Evolutionary conservation across 2,113 vertebrate genomes (phyloP).

Genomic region (Ceuthmochares aereus): DNA sequence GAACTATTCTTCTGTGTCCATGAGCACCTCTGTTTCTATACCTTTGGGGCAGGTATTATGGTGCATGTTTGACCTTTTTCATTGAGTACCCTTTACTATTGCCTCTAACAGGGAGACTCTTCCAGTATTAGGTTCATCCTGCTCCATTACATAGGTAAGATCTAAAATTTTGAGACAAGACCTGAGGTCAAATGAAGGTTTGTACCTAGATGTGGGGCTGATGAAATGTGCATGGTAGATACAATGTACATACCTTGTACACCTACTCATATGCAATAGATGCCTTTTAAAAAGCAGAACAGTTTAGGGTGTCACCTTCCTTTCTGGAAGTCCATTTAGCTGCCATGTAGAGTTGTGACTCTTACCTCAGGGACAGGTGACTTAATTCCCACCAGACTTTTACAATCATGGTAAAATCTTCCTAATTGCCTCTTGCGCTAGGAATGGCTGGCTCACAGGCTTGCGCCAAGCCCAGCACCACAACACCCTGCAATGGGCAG

Average conservation of each 20-base stretch:
- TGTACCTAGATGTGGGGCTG: neutral
- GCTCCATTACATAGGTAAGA: neutral
- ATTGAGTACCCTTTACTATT: neutral
- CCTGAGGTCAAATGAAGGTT: neutral
- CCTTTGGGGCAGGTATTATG: neutral
- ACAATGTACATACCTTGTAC: neutral
- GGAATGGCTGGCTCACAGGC: conserved; percentile 16
- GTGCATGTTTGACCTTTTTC: neutral
- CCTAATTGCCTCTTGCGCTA: neutral
- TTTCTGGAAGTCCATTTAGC: neutral
- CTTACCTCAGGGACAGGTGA: neutral
- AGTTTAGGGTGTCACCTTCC: neutral
- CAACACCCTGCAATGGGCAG: neutral
- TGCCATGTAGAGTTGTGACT: neutral
- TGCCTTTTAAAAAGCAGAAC: neutral
- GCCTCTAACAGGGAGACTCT: neutral
- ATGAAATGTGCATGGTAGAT: neutral
- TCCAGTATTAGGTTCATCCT: neutral
- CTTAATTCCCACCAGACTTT: conserved; percentile 3
- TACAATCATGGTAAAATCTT: neutral
- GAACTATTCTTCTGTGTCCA: neutral
- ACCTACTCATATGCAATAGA: neutral
- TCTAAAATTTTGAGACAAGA: neutral
- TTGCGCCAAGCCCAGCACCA: neutral
- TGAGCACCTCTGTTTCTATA: neutral